Conservation (phyloP, 2,888 invertebrate genomes). For the Lymantria monacha region DNA sequence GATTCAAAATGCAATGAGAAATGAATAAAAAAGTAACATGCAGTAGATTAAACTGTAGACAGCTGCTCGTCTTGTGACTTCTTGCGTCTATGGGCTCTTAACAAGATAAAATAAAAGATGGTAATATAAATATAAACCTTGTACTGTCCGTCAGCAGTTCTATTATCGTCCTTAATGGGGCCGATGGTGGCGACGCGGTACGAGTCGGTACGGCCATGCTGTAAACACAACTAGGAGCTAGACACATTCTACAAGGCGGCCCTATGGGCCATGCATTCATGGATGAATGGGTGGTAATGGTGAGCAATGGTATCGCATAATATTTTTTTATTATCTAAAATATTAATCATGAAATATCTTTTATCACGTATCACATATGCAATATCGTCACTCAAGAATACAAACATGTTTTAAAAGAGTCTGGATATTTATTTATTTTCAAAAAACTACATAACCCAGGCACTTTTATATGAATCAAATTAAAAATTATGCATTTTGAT, state of each 20-base stretch:
- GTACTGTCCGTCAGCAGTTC: slow-evolving; percentile 95
- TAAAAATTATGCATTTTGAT: slow-evolving; percentile 17
- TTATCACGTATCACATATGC: slow-evolving; percentile 26
- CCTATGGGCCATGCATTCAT: slow-evolving; percentile 73
- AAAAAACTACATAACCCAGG: slow-evolving; percentile 21
- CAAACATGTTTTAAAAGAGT: slow-evolving; percentile 32
- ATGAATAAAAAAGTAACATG: slow-evolving; percentile 28
- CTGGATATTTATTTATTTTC: slow-evolving; percentile 17
- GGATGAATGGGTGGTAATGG: slow-evolving; percentile 49
- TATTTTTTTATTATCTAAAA: slow-evolving; percentile 6
- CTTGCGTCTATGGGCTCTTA: slow-evolving; percentile 36
- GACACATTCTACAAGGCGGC: slow-evolving; percentile 79
- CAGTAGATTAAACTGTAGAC: slow-evolving; percentile 33
- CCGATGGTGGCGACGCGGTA: slow-evolving; percentile 98
- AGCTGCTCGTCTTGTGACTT: slow-evolving; percentile 30
- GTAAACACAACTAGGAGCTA: slow-evolving; percentile 84
- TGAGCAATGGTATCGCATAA: slow-evolving; percentile 44
- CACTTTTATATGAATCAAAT: slow-evolving; percentile 16
- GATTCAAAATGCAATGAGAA: slow-evolving; percentile 29
- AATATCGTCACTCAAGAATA: slow-evolving; percentile 41
- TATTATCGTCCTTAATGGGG: slow-evolving; percentile 96
- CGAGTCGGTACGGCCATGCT: slow-evolving; percentile 98
- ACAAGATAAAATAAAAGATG: slow-evolving; percentile 56
- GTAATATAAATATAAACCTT: slow-evolving; percentile 87
- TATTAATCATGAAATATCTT: too few relatives aligned